phyloP scores from a whole-genome alignment of 2,888 invertebrate species.

The Pharmacophagus antenor region DNA sequence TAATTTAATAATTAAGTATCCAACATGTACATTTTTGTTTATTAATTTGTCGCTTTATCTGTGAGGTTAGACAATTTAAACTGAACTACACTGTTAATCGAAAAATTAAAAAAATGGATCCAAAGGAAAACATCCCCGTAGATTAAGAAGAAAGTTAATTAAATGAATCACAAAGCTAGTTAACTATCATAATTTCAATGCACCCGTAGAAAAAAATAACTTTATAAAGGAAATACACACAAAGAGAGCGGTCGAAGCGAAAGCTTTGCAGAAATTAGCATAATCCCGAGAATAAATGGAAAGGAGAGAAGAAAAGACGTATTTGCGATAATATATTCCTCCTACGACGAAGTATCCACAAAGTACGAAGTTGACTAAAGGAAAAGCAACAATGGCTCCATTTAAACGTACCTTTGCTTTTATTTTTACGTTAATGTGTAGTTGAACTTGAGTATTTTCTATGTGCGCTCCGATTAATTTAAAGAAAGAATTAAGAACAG shows the following conservation, averaged over 20 bases:
- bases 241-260: conserved; percentile 28
- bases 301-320: conserved; percentile 27
- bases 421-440: conserved; percentile 6
- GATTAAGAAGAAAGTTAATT: too few relatives aligned
- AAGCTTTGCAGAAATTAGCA: conserved; percentile 29
- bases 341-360: conserved; percentile 24
- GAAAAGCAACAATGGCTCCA: conserved; percentile 16
- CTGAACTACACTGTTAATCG: too few relatives aligned
- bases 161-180: background rate
- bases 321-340: conserved; percentile 30
- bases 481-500: too few relatives aligned
- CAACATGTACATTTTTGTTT: too few relatives aligned
- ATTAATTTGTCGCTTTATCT: too few relatives aligned
- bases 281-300: conserved; percentile 29
- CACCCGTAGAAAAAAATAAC: conserved; percentile 14
- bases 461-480: background rate
- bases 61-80: too few relatives aligned
- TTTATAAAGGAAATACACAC: conserved; percentile 26
- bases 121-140: background rate
- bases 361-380: conserved; percentile 26
- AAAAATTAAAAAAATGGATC: too few relatives aligned
- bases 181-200: conserved; percentile 11
- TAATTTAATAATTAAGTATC: too few relatives aligned
- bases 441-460: conserved; percentile 6
- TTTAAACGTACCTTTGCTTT: conserved; percentile 15